These are phyloP conservation scores for Conus canariensis DNA, from an alignment of 2,888 invertebrate species.

Conservation along the genomic window DNA sequence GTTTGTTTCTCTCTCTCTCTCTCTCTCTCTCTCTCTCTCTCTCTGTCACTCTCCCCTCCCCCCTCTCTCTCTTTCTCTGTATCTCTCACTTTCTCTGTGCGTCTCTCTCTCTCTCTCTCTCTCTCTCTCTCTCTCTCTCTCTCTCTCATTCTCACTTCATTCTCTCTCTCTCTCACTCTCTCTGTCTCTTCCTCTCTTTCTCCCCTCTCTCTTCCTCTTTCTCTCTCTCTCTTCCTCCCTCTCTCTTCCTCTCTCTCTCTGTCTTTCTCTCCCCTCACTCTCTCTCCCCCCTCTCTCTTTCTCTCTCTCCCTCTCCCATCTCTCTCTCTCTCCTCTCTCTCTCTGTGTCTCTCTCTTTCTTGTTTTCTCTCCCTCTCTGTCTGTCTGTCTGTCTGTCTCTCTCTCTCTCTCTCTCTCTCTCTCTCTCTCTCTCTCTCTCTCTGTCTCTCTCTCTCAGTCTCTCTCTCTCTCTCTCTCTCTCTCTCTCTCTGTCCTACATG, in stretches of 20 bases:
- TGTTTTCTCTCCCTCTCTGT: background rate
- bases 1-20: background rate
- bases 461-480: background rate
- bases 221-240: background rate
- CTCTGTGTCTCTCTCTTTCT: background rate
- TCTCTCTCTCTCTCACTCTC: background rate
- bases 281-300: background rate
- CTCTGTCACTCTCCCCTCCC: background rate
- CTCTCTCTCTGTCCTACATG: background rate
- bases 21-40: conserved; percentile 2
- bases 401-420: background rate
- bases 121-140: background rate
- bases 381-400: background rate
- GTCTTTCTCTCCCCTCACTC: background rate
- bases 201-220: background rate
- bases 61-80: background rate
- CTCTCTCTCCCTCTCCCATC: background rate
- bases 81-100: background rate
- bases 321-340: background rate
- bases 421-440: background rate
- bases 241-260: background rate
- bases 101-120: background rate
- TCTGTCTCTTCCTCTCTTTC: background rate
- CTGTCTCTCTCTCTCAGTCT: background rate
- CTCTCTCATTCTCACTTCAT: background rate